phyloP scores from a whole-genome alignment of 1,140 invertebrate genomes.

The Orussus abietinus region DNA sequence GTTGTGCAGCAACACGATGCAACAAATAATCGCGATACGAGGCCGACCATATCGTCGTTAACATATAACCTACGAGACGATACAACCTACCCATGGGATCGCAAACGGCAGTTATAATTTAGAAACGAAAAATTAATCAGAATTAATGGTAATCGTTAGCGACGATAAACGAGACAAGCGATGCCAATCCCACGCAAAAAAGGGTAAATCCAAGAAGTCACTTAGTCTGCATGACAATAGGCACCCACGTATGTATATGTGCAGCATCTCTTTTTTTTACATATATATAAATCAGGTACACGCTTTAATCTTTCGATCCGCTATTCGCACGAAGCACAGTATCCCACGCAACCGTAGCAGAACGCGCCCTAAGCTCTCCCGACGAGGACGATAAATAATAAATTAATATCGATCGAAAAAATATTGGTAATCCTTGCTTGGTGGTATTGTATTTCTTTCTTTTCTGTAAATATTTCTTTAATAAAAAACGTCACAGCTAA shows the following conservation, averaged over 20 bases:
- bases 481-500: conserved; percentile 45
- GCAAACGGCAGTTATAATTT: no score
- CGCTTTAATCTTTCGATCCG: conserved; percentile 30
- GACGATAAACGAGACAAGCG: no score
- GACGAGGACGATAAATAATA: conserved; percentile 33
- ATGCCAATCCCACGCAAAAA: no score
- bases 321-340: conserved; percentile 21
- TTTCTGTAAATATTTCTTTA: conserved; percentile 44
- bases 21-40: no score
- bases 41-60: no score
- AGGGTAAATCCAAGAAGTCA: no score
- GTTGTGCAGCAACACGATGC: no score
- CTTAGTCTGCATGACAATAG: conserved; percentile 28
- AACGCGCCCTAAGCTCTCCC: conserved; percentile 20
- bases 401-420: conserved; percentile 36
- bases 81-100: no score
- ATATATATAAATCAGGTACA: conserved; percentile 51
- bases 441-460: no score
- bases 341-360: conserved; percentile 15
- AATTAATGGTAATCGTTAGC: no score
- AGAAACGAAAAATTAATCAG: no score
- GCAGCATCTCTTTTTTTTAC: conserved; percentile 32
- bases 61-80: no score
- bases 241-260: conserved; percentile 34
- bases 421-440: conserved; percentile 32